Conservation (phyloP, 2,888 invertebrate genomes). For the Silvanus unidentatus region DNA sequence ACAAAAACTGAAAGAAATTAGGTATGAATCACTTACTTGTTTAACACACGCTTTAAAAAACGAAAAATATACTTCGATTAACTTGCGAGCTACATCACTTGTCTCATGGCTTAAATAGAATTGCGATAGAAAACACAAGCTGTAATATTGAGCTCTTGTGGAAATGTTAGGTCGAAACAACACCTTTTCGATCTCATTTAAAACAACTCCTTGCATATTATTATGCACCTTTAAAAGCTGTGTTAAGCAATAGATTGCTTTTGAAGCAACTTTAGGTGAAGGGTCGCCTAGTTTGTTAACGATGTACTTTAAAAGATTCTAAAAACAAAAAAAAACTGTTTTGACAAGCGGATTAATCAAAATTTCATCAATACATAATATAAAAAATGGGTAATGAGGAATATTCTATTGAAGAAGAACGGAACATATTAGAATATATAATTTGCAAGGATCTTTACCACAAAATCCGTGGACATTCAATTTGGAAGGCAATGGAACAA, state of each 20-base stretch:
- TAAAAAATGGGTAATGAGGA: too few species aligned
- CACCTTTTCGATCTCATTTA: conserved; percentile 83
- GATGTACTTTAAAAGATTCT: conserved; percentile 70
- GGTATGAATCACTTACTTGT: conserved; percentile 52
- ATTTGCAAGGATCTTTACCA: too few species aligned
- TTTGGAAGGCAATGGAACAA: too few species aligned
- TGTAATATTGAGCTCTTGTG: conserved; percentile 84
- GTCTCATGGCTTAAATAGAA: conserved; percentile 72
- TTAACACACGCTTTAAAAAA: conserved; percentile 92
- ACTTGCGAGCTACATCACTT: conserved; percentile 67
- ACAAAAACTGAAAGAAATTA: conserved; percentile 4
- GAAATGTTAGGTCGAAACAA: conserved; percentile 80
- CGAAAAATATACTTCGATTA: conserved; percentile 89
- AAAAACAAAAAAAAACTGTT: conserved; percentile 17
- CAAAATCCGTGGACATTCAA: too few species aligned
- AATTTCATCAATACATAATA: too few species aligned
- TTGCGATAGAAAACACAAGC: conserved; percentile 85
- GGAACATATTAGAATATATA: too few species aligned
- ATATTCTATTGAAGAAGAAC: too few species aligned
- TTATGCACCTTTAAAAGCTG: conserved; percentile 80
- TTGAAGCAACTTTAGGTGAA: conserved; percentile 77
- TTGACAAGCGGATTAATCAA: too few species aligned
- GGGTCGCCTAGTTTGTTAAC: conserved; percentile 97
- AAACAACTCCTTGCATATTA: conserved; percentile 84
- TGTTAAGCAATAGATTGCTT: conserved; percentile 77